Evolutionary conservation across 2,113 vertebrate species (phyloP).

Genomic region (Cardinalis cardinalis): DNA sequence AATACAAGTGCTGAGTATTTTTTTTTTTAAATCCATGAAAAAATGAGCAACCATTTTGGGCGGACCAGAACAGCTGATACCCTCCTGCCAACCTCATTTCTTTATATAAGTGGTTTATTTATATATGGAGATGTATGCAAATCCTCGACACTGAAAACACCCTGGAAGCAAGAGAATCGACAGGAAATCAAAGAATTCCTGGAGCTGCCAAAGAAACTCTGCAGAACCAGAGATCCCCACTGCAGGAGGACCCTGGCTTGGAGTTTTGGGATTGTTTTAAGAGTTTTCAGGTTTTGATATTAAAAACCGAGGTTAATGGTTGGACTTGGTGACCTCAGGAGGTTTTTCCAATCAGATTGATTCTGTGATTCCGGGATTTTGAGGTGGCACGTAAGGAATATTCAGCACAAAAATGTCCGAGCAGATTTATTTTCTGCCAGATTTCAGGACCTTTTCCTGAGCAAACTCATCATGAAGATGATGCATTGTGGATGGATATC

Average conservation of each 20-base stretch:
- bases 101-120: neutral
- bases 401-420: neutral
- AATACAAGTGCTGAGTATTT: neutral
- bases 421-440: neutral
- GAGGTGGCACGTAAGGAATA: rapidly evolving
- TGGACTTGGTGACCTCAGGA: neutral
- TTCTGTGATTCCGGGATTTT: neutral
- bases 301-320: neutral
- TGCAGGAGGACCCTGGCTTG: neutral
- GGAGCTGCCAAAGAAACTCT: neutral
- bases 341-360: neutral
- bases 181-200: neutral
- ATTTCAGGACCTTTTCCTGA: neutral
- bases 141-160: neutral
- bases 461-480: neutral
- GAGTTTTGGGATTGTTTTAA: neutral
- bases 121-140: neutral
- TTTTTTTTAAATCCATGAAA: neutral
- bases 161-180: neutral
- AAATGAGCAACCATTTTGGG: neutral
- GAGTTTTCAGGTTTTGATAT: neutral
- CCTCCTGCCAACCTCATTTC: neutral
- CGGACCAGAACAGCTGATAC: neutral
- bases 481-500: neutral
- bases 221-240: neutral